phyloP scores from a whole-genome alignment of 2,797 vertebrate species.

The Pangasius sanitwongsei region DNA sequence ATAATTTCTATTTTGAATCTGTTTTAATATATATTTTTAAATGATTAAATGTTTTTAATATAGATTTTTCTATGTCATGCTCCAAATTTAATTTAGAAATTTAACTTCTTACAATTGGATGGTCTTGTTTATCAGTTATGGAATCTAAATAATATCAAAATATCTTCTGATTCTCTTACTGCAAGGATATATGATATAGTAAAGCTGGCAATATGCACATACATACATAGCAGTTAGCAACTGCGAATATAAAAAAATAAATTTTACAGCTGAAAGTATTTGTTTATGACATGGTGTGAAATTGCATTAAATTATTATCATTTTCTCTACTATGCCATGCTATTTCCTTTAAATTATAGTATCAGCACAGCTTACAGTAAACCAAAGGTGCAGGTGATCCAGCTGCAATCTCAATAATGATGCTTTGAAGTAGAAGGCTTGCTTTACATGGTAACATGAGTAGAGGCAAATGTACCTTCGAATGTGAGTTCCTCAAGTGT shows the following conservation, averaged over 20 bases:
- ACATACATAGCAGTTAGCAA: background rate
- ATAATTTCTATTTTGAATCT: background rate
- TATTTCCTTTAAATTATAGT: background rate
- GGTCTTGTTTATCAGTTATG: background rate
- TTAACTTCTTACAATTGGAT: background rate
- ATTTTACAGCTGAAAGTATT: background rate
- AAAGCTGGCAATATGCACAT: background rate
- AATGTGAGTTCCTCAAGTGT: background rate
- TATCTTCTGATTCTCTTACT: background rate
- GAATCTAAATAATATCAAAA: background rate
- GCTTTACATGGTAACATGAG: background rate
- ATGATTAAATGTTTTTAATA: background rate
- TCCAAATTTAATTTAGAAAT: background rate
- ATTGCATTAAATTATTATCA: background rate
- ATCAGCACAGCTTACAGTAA: background rate
- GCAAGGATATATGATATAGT: background rate
- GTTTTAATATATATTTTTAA: background rate
- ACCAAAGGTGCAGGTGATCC: background rate
- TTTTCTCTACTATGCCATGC: background rate
- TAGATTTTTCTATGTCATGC: background rate
- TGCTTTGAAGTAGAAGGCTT: constrained; percentile 6
- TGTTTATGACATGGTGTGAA: background rate
- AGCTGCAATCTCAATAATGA: background rate
- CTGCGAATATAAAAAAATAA: background rate
- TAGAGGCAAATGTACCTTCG: background rate